Conservation (phyloP, 1,140 invertebrate species). For the Wasmannia auropunctata region DNA sequence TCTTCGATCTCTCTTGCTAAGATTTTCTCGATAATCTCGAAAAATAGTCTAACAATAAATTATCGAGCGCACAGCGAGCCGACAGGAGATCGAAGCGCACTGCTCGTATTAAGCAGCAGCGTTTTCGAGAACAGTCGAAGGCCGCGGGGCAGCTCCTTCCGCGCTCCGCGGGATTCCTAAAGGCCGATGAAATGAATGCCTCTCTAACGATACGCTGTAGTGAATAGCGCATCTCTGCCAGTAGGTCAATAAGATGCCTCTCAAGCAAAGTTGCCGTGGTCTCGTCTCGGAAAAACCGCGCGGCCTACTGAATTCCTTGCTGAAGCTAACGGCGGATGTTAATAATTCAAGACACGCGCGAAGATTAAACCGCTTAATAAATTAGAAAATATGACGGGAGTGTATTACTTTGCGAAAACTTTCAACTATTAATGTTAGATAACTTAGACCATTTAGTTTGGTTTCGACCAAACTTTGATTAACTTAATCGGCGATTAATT, state of each 20-base stretch:
- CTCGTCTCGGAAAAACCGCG: neutral
- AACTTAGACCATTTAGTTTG: neutral
- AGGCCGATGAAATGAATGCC: slow-evolving; percentile 9
- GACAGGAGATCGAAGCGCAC: neutral
- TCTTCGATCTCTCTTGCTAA: neutral
- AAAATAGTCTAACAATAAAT: neutral
- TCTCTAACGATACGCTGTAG: neutral
- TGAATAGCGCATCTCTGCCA: slow-evolving; percentile 5
- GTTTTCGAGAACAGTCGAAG: neutral
- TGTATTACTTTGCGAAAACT: neutral
- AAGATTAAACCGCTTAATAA: neutral
- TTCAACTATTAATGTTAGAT: neutral
- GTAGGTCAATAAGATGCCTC: slow-evolving; percentile 9
- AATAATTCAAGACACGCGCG: neutral
- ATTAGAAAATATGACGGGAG: neutral
- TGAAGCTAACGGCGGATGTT: neutral
- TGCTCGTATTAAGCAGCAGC: neutral
- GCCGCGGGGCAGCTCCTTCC: neutral
- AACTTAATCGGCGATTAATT: neutral
- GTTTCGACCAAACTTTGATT: neutral
- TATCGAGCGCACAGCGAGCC: neutral
- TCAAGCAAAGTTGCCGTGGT: neutral
- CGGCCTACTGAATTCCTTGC: neutral
- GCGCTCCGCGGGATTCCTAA: neutral
- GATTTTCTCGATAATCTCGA: neutral